Evolutionary conservation across 2,113 vertebrate species (phyloP).

Genomic region (Channa maculata): DNA sequence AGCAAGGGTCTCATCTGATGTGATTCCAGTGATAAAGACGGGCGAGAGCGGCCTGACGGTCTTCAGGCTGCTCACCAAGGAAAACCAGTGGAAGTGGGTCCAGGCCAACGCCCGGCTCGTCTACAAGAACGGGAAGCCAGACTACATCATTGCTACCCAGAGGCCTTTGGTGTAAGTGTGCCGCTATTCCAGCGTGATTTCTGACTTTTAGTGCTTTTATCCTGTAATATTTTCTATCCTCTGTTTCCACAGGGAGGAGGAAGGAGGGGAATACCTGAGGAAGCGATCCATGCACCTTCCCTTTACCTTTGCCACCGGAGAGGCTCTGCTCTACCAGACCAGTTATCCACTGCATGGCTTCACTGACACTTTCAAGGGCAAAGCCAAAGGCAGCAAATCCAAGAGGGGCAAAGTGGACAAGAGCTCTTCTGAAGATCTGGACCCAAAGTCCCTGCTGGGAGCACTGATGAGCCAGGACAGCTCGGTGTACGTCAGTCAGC

Average conservation of each 20-base stretch:
- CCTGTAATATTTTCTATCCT: not conserved
- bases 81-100: conserved; percentile 84
- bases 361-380: conserved; percentile 68
- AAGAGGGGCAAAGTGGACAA: conserved; percentile 72
- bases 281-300: conserved; percentile 86
- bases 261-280: conserved; percentile 86
- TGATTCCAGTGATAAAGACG: conserved; percentile 83
- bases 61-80: conserved; percentile 87
- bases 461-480: conserved; percentile 80
- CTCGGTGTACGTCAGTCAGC: conserved; percentile 71
- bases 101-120: conserved; percentile 83
- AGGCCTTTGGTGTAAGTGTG: conserved; percentile 80
- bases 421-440: conserved; percentile 45
- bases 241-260: conserved; percentile 82
- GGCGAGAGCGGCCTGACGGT: conserved; percentile 83
- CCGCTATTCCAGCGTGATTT: no score
- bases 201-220: fast-evolving
- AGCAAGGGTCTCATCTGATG: conserved; percentile 10
- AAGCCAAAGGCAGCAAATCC: conserved; percentile 67
- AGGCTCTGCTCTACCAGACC: conserved; percentile 86
- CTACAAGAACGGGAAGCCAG: conserved; percentile 79
- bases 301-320: conserved; percentile 88
- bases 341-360: conserved; percentile 68
- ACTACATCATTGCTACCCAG: conserved; percentile 85
- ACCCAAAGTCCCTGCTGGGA: conserved; percentile 79